Percentiles rank a stretch among this genome's conserved stretches.
Evolutionary conservation across 1,140 invertebrate species (phyloP).

Genomic region (Drosophila repletoides): DNA sequence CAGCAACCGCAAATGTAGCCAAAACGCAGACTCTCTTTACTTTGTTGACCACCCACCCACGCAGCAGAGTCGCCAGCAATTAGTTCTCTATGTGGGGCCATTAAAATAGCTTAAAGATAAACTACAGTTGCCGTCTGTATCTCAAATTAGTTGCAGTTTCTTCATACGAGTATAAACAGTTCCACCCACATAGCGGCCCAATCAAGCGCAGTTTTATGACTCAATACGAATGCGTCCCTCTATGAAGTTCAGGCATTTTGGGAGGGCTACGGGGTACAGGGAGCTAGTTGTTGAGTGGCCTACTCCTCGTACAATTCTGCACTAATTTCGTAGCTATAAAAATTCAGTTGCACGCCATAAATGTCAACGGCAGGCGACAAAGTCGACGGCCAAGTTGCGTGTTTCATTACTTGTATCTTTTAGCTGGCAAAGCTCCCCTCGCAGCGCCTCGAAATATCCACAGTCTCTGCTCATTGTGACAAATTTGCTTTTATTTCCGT

Average conservation of each 20-base stretch:
- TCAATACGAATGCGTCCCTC: constrained; percentile 60
- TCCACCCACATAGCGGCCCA: constrained; percentile 64
- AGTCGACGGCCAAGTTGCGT: constrained; percentile 43
- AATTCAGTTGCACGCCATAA: constrained; percentile 74
- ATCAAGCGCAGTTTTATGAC: constrained; percentile 75
- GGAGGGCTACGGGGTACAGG: no score
- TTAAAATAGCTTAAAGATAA: constrained; percentile 65
- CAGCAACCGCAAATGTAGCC: background rate
- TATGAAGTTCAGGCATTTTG: constrained; percentile 40
- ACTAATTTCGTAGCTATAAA: constrained; percentile 75
- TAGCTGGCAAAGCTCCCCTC: constrained; percentile 29
- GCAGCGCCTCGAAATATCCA: background rate
- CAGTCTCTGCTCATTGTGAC: constrained; percentile 49
- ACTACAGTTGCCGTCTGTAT: constrained; percentile 54
- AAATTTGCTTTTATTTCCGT: constrained; percentile 74
- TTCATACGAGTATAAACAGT: no score
- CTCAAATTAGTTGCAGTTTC: constrained; percentile 70
- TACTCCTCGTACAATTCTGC: constrained; percentile 56
- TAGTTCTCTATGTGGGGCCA: constrained; percentile 45
- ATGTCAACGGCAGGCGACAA: constrained; percentile 64
- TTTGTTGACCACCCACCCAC: constrained; percentile 54
- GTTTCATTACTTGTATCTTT: constrained; percentile 73
- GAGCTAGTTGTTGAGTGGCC: constrained; percentile 7
- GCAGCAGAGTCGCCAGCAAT: constrained; percentile 54
- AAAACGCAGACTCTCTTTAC: background rate